These are phyloP conservation scores for Chromis chromis DNA, from an alignment of 2,797 vertebrate genomes.

Conservation along the genomic window DNA sequence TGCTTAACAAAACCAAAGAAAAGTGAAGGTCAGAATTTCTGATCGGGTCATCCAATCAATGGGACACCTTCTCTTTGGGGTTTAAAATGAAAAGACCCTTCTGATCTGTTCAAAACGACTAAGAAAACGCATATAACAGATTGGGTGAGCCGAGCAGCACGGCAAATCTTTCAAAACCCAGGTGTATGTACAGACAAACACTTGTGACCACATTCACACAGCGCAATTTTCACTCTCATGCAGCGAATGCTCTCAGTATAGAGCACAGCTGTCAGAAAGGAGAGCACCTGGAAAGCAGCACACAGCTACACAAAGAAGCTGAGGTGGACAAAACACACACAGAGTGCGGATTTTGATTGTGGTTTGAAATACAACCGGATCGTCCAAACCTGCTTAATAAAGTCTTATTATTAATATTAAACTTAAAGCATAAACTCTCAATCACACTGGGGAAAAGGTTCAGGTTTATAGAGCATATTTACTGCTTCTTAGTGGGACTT, in stretches of 20 bases:
- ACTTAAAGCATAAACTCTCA: background rate
- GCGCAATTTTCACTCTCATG: background rate
- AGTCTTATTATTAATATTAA: background rate
- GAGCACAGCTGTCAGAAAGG: constrained; percentile 1
- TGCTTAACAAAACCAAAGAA: too few species aligned
- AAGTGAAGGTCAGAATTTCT: too few species aligned
- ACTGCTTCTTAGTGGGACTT: constrained; percentile 19
- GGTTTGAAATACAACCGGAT: too few species aligned
- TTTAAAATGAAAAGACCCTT: background rate
- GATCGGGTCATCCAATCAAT: background rate
- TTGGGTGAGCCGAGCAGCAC: background rate
- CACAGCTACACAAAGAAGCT: background rate
- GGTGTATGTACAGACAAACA: background rate
- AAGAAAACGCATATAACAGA: too few species aligned
- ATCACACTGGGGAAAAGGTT: background rate
- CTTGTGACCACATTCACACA: background rate
- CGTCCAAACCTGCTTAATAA: too few species aligned
- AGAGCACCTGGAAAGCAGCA: too few species aligned
- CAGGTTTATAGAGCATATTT: background rate
- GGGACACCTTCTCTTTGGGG: background rate
- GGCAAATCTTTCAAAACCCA: background rate
- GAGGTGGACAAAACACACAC: background rate
- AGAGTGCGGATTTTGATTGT: background rate
- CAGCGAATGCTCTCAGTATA: background rate
- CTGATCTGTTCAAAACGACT: background rate